These are phyloP conservation scores for Ganaspis sp. DNA, from an alignment of 1,140 invertebrate genomes.

Conservation along the genomic window DNA sequence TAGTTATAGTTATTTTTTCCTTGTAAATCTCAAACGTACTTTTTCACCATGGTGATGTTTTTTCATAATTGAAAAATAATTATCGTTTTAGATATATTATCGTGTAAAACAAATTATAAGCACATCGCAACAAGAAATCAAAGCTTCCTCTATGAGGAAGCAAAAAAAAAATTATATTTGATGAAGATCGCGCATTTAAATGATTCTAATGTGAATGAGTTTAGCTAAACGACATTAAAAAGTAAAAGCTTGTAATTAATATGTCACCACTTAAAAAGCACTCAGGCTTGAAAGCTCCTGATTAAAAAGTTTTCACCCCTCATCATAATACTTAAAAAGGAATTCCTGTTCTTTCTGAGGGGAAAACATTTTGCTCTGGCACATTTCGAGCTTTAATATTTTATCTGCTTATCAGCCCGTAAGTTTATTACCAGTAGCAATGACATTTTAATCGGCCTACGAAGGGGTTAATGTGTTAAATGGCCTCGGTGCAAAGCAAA, in stretches of 20 bases:
- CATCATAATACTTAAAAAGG: not conserved
- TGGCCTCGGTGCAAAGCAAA: conserved; percentile 5
- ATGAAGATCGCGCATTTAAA: not conserved
- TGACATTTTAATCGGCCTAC: conserved; percentile 7
- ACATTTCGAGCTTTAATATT: not conserved
- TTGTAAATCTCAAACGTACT: too few relatives aligned
- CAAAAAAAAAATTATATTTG: too few relatives aligned
- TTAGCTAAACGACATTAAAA: not conserved
- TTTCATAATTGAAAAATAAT: too few relatives aligned
- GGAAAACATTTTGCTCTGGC: not conserved
- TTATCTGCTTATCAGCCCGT: not conserved
- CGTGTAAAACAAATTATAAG: too few relatives aligned
- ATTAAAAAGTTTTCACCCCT: conserved; percentile 13
- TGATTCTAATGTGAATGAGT: not conserved
- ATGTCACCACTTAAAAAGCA: not conserved
- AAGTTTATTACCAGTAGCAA: conserved; percentile 6
- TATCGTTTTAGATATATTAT: too few relatives aligned
- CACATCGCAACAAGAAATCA: too few relatives aligned
- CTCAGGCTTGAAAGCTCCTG: not conserved
- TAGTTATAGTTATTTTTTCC: too few relatives aligned
- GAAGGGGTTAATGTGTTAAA: conserved; percentile 18
- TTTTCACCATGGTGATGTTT: too few relatives aligned
- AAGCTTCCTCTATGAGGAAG: too few relatives aligned
- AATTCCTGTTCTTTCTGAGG: not conserved
- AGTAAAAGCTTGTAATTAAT: conserved; percentile 14